Conservation (phyloP, 1,140 invertebrate genomes). For the Drosophila eugracilis region DNA sequence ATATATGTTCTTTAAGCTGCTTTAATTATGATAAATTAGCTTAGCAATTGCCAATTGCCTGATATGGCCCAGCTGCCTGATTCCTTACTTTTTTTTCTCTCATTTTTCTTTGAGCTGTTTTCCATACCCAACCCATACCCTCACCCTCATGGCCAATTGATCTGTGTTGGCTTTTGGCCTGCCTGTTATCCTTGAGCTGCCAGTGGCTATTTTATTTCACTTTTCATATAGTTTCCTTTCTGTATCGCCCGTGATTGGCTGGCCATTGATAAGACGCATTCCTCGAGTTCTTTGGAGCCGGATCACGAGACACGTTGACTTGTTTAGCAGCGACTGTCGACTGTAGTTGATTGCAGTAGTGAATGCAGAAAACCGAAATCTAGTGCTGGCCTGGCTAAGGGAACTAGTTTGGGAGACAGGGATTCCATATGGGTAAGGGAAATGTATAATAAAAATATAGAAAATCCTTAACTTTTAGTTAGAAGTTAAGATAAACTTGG, state of each 20-base stretch:
- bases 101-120: not conserved
- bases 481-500: no score
- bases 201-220: conserved; percentile 35
- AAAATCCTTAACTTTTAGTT: no score
- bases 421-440: not conserved
- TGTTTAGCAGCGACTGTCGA: conserved; percentile 44
- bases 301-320: conserved; percentile 30
- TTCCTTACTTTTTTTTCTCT: not conserved
- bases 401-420: not conserved
- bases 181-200: conserved; percentile 51
- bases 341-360: conserved; percentile 31
- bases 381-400: not conserved
- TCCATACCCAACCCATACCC: not conserved
- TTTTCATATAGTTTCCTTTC: not conserved
- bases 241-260: conserved; percentile 40
- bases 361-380: conserved; percentile 23
- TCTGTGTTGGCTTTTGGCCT: conserved; percentile 16
- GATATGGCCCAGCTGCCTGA: conserved; percentile 28
- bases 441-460: not conserved
- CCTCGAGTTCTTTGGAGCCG: conserved; percentile 42
- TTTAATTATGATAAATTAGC: conserved; percentile 59
- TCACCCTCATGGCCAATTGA: conserved; percentile 14
- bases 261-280: conserved; percentile 51
- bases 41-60: conserved; percentile 20
- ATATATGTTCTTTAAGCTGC: conserved; percentile 42